Evolutionary conservation across 1,140 invertebrate species (phyloP).

Genomic region (Ladona fulva): DNA sequence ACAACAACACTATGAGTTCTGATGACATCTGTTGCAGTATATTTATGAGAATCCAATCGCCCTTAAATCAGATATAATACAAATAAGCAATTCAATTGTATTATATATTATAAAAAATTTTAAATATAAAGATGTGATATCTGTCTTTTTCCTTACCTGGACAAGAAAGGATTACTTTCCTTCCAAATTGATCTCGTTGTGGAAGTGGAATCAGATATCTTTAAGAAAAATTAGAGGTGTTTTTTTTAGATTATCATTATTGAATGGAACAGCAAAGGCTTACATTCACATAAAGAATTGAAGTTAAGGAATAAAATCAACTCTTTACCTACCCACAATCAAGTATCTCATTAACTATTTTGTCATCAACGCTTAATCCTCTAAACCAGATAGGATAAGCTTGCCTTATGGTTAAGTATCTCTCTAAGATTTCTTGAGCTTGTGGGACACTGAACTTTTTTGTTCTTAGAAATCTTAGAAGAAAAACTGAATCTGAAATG

Average conservation of each 20-base stretch:
- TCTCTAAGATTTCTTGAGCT: slow-evolving; percentile 74
- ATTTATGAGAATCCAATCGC: slow-evolving; percentile 62
- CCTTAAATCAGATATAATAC: slow-evolving; percentile 33
- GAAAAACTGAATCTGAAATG: slow-evolving; percentile 56
- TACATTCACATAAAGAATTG: neutral
- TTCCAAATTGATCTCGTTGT: slow-evolving; percentile 59
- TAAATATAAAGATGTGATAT: neutral
- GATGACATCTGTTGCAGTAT: slow-evolving; percentile 65
- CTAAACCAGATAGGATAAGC: slow-evolving; percentile 75
- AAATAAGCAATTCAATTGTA: slow-evolving; percentile 14
- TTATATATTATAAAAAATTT: neutral
- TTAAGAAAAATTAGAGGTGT: slow-evolving; percentile 19
- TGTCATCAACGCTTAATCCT: slow-evolving; percentile 59
- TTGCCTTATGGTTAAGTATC: slow-evolving; percentile 71
- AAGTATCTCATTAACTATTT: slow-evolving; percentile 61
- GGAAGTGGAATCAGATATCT: slow-evolving; percentile 65
- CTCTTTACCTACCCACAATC: slow-evolving; percentile 46
- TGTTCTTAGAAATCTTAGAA: slow-evolving; percentile 72
- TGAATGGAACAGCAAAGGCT: neutral
- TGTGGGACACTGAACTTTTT: slow-evolving; percentile 78
- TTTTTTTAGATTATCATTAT: neutral
- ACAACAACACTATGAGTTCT: slow-evolving; percentile 63
- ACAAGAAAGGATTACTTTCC: slow-evolving; percentile 63
- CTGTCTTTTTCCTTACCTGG: slow-evolving; percentile 43
- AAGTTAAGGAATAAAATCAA: neutral